A percentile compares a stretch with the other conserved stretches of the same genome.
Conservation (phyloP, 2,113 vertebrate genomes). For the Gallinago media region DNA sequence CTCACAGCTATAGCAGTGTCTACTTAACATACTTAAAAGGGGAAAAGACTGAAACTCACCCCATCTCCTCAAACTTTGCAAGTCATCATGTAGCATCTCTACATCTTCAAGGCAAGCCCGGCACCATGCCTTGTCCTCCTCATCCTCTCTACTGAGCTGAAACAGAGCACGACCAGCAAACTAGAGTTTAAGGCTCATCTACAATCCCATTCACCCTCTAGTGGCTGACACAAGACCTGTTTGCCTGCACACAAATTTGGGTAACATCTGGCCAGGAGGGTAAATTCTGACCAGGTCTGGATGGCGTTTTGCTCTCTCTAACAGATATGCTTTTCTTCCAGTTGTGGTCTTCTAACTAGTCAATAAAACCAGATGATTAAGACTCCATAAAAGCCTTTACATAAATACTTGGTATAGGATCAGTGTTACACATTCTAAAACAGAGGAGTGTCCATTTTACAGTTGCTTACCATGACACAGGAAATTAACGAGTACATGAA, state of each 20-base stretch:
- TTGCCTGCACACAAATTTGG: background rate
- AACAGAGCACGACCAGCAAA: background rate
- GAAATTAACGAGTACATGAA: background rate
- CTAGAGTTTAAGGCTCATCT: background rate
- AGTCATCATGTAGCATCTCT: background rate
- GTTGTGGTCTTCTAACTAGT: background rate
- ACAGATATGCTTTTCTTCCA: background rate
- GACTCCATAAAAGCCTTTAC: background rate
- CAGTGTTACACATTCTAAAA: rapidly evolving
- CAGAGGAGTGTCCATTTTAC: background rate
- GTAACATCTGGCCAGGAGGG: background rate
- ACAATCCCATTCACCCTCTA: conserved; percentile 23
- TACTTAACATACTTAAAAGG: background rate
- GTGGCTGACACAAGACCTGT: background rate
- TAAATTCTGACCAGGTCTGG: background rate
- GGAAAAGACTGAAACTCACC: background rate
- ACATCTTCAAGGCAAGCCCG: background rate
- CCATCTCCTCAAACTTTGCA: background rate
- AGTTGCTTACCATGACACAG: background rate
- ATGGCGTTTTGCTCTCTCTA: background rate
- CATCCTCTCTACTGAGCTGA: background rate
- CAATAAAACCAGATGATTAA: background rate
- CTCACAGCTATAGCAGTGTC: background rate
- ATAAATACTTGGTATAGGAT: background rate
- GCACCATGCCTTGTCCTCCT: background rate